phyloP scores from a whole-genome alignment of 2,888 invertebrate species.

The Hyposoter dolosus region DNA sequence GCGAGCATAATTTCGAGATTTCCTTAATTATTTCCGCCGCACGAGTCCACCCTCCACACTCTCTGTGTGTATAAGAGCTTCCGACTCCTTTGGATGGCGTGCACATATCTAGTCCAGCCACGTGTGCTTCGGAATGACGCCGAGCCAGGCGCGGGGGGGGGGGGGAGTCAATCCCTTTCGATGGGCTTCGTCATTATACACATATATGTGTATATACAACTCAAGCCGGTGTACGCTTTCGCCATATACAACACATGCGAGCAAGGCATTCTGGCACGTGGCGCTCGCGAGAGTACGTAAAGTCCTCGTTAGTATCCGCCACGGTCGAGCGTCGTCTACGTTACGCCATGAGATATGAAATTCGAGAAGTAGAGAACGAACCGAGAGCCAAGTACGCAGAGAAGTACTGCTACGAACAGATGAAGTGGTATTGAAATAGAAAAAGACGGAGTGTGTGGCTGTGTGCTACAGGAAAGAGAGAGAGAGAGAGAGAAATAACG shows the following conservation, averaged over 20 bases:
- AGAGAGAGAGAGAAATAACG: conserved; percentile 34
- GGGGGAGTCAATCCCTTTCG: conserved; percentile 21
- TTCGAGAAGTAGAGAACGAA: conserved; percentile 56
- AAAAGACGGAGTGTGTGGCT: conserved; percentile 34
- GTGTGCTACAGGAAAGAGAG: conserved; percentile 33
- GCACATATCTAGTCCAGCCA: conserved; percentile 53
- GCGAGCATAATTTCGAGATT: conserved; percentile 23
- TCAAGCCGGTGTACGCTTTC: conserved; percentile 35
- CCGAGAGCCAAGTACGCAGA: conserved; percentile 54
- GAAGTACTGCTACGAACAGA: conserved; percentile 32
- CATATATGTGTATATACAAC: not conserved
- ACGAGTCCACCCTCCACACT: not conserved
- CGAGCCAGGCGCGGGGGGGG: not conserved
- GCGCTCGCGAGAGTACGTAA: conserved; percentile 69
- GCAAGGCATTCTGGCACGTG: conserved; percentile 66
- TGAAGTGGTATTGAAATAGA: conserved; percentile 57
- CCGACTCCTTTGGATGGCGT: conserved; percentile 59
- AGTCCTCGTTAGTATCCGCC: conserved; percentile 75
- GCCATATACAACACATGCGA: conserved; percentile 39
- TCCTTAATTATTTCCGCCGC: conserved; percentile 50
- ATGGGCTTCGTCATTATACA: conserved; percentile 27
- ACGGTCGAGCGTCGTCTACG: conserved; percentile 73
- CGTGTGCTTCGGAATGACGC: conserved; percentile 59
- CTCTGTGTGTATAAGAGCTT: conserved; percentile 24
- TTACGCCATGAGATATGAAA: conserved; percentile 78